Evolutionary conservation across 2,888 invertebrate species (phyloP).

Genomic region (Drepana falcataria): DNA sequence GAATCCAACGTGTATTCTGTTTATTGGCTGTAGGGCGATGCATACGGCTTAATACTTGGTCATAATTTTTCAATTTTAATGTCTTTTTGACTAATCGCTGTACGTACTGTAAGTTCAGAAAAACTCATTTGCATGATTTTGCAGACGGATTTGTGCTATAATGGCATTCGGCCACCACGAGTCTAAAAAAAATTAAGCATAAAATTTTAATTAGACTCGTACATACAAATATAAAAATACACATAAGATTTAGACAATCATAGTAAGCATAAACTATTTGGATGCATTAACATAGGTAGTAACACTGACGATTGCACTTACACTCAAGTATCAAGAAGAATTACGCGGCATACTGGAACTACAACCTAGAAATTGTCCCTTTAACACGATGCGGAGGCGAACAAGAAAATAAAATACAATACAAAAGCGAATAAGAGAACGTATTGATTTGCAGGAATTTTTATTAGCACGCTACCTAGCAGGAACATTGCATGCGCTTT

Average conservation of each 20-base stretch:
- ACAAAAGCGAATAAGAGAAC: conserved; percentile 75
- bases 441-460: conserved; percentile 79
- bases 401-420: conserved; percentile 76
- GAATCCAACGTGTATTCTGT: conserved; percentile 72
- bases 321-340: conserved; percentile 35
- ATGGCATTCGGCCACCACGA: too few relatives aligned
- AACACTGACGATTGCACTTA: not conserved
- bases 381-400: conserved; percentile 69
- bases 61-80: not conserved
- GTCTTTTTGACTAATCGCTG: not conserved
- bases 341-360: conserved; percentile 24
- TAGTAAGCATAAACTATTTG: too few relatives aligned
- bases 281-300: too few relatives aligned
- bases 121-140: too few relatives aligned
- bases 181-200: too few relatives aligned
- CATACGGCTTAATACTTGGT: conserved; percentile 39
- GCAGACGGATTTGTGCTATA: too few relatives aligned
- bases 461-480: conserved; percentile 74
- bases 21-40: conserved; percentile 47
- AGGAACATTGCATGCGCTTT: conserved; percentile 53
- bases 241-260: too few relatives aligned
- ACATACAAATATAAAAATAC: too few relatives aligned
- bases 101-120: too few relatives aligned
- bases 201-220: too few relatives aligned
- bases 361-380: conserved; percentile 71